Evolutionary conservation across 2,113 vertebrate genomes (phyloP), one percentile per base, ranked within the genome.

Genomic region (Vulpes vulpes): DNA sequence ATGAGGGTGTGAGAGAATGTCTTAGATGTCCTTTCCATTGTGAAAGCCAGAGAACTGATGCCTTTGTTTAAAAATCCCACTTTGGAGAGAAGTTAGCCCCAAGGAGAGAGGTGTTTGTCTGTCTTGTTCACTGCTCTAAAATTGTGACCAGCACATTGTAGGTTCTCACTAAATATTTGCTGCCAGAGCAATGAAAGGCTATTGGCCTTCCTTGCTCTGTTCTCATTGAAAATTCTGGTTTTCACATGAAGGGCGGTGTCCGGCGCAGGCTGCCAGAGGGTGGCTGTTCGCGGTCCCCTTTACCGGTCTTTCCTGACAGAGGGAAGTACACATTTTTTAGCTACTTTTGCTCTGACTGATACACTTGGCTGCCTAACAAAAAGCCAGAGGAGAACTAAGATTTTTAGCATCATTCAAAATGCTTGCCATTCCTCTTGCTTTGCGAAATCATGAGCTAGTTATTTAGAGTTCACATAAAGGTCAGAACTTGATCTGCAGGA

Each of bases 401-500:
- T 96, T 86, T 93, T 96, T 73, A 91, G 69, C 78, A 80, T 98
- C 95, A 85, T 98, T 86, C 93, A 96, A 57, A 81, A 96, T 97
- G 89, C 96, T 98, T 98, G 97, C 97, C 93, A 96, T 98, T 98
- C 98, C 95, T 98, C 90, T 71, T 60, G 96, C 97, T 98, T 93
- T 98, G 98, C 49, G 97, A 97, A 99, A 96, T 97, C 97, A 86
- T 95, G 96, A 98, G 78, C 96, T 92, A 51, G 96, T 98, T 98
- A 94, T 97, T 98, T 97, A 2, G 84, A 98, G 99, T 99, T 99
- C 98, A 95, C 5, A 0, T 35, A 62, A 94, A 98, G 99, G 98
- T 98, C 99, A 98, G 95, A 97, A 97, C 98, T 98, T 97, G 96
- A 97, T 98, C 98, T 98, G 85, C 97, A 97, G 96, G 98, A 98